These are phyloP conservation scores for Nymphalis urticae DNA, from an alignment of 2,888 invertebrate species.

Conservation along the genomic window DNA sequence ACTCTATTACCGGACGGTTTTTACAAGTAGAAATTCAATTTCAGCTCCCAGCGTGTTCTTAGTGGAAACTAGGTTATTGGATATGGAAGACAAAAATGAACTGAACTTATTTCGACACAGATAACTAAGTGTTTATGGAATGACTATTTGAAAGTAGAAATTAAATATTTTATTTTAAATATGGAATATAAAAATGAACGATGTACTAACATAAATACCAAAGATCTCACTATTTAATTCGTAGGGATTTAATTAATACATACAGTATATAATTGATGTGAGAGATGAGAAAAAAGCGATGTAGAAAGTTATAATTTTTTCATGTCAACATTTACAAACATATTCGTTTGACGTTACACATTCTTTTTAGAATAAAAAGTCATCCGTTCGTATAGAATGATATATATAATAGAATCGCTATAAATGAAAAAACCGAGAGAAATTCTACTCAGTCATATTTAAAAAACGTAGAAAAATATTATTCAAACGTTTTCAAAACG, in stretches of 20 bases:
- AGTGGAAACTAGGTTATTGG: conserved; percentile 67
- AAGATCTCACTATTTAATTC: too few relatives aligned
- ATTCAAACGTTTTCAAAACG: background rate
- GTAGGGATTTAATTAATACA: too few relatives aligned
- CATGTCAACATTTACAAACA: too few relatives aligned
- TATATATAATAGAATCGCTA: background rate
- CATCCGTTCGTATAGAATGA: too few relatives aligned
- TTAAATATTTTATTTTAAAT: background rate
- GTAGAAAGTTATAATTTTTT: too few relatives aligned
- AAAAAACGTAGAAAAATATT: background rate
- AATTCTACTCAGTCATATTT: too few relatives aligned
- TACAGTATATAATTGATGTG: too few relatives aligned
- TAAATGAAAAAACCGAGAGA: background rate
- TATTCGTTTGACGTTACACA: too few relatives aligned
- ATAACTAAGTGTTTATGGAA: conserved; percentile 10
- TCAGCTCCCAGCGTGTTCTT: conserved; percentile 63
- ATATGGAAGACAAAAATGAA: conserved; percentile 60
- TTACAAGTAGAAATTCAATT: conserved; percentile 77
- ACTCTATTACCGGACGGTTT: conserved; percentile 76
- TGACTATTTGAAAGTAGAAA: background rate
- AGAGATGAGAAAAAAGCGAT: too few relatives aligned
- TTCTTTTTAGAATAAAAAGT: too few relatives aligned
- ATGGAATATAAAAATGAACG: too few relatives aligned
- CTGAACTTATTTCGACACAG: conserved; percentile 40
- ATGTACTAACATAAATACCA: too few relatives aligned